These are phyloP conservation scores for Octodon degus DNA, from an alignment of 2,113 vertebrate genomes.

Conservation along the genomic window DNA sequence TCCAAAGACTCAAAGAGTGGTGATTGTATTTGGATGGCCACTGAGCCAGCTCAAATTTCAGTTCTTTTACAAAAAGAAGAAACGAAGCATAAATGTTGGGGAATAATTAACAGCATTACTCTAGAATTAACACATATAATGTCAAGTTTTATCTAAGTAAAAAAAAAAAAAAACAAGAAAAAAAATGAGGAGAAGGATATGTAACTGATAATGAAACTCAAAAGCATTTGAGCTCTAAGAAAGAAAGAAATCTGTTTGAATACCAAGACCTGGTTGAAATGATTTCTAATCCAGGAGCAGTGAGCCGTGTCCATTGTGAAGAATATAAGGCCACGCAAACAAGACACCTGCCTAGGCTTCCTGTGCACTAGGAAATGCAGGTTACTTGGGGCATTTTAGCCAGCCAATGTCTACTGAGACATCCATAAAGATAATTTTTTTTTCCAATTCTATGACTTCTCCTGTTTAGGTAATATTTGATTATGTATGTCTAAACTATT, in stretches of 20 bases:
- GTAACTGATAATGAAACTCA: slow-evolving; percentile 41
- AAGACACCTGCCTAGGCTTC: background rate
- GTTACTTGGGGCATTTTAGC: background rate
- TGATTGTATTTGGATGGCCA: background rate
- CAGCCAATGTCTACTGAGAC: background rate
- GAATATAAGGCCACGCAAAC: background rate
- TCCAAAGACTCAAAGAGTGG: background rate
- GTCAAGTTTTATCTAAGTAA: background rate
- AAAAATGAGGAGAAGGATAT: background rate
- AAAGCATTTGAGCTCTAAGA: background rate
- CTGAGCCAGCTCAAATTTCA: background rate
- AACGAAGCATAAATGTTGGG: background rate
- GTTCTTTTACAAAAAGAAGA: background rate
- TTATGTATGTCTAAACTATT: background rate
- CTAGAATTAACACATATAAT: slow-evolving; percentile 14
- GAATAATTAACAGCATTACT: background rate
- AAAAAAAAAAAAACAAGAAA: background rate
- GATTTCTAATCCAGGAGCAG: background rate
- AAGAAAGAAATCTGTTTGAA: slow-evolving; percentile 6
- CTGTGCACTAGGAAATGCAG: background rate
- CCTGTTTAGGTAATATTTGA: background rate
- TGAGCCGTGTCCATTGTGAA: background rate
- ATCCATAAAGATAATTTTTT: background rate
- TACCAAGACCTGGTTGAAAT: slow-evolving; percentile 16
- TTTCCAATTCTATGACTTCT: background rate